Conservation (phyloP, 1,140 invertebrate genomes). For the Calosoma granatense region DNA sequence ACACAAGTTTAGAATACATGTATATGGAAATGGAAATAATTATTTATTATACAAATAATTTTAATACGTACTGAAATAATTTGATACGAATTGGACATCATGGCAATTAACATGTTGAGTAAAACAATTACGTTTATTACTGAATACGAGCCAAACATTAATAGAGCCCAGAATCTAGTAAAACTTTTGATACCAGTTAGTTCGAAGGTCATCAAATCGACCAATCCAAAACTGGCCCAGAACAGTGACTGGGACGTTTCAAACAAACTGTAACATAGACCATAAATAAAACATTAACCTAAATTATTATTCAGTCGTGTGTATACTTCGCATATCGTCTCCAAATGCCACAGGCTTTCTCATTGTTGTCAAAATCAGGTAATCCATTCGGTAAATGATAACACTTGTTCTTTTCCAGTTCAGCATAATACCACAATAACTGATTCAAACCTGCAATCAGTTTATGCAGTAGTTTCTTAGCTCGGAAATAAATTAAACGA, state of each 20-base stretch:
- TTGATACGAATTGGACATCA: slow-evolving; percentile 94
- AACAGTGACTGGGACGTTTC: slow-evolving; percentile 90
- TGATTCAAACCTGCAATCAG: slow-evolving; percentile 67
- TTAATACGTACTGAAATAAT: slow-evolving; percentile 67
- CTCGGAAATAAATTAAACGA: neutral
- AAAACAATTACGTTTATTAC: slow-evolving; percentile 89
- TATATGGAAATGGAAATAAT: too few species aligned
- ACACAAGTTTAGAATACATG: too few species aligned
- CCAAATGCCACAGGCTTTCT: slow-evolving; percentile 76
- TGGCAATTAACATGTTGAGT: slow-evolving; percentile 90
- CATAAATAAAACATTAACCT: slow-evolving; percentile 17
- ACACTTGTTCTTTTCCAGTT: slow-evolving; percentile 75
- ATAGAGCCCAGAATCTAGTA: slow-evolving; percentile 75
- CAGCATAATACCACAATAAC: slow-evolving; percentile 91
- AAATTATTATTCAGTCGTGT: too few species aligned
- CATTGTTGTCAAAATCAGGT: slow-evolving; percentile 65
- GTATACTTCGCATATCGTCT: slow-evolving; percentile 72
- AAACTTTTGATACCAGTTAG: slow-evolving; percentile 78
- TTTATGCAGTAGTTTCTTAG: neutral
- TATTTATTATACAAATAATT: too few species aligned
- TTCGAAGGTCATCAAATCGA: slow-evolving; percentile 79
- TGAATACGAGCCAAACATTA: slow-evolving; percentile 83
- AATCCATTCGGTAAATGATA: slow-evolving; percentile 57
- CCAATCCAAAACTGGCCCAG: slow-evolving; percentile 87
- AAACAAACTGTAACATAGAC: slow-evolving; percentile 60